phyloP scores from a whole-genome alignment of 2,888 invertebrate species.

The Xiphydria camelus region DNA sequence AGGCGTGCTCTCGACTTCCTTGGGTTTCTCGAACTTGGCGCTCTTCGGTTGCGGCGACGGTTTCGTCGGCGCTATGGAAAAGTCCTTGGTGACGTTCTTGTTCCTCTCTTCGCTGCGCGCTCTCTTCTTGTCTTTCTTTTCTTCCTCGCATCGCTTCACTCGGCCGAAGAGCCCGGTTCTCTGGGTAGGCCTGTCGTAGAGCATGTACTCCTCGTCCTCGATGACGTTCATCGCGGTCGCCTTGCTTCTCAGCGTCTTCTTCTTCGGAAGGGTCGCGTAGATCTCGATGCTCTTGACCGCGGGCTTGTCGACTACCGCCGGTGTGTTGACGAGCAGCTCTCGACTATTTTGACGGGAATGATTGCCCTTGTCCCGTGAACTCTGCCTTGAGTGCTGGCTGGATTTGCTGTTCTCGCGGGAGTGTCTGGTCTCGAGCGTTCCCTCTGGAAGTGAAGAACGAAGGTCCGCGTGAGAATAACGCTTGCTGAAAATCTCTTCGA shows the following conservation, averaged over 20 bases:
- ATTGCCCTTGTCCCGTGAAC: conserved; percentile 68
- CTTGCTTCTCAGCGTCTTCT: conserved; percentile 71
- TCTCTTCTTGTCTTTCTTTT: conserved; percentile 73
- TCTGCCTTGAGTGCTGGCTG: conserved; percentile 74
- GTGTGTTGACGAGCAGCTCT: conserved; percentile 58
- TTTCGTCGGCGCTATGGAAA: conserved; percentile 65
- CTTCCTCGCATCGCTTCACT: conserved; percentile 69
- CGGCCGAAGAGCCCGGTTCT: conserved; percentile 70
- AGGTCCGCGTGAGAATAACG: conserved; percentile 4
- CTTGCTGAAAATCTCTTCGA: conserved; percentile 4
- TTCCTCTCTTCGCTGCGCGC: conserved; percentile 86
- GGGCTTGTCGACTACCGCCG: conserved; percentile 53
- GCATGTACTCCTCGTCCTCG: conserved; percentile 72
- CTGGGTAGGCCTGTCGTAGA: conserved; percentile 71
- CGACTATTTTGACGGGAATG: conserved; percentile 69
- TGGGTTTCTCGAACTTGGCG: conserved; percentile 61
- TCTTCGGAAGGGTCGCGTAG: conserved; percentile 88
- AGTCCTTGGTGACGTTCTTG: conserved; percentile 71
- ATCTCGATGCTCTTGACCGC: conserved; percentile 77
- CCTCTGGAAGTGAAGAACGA: conserved; percentile 42
- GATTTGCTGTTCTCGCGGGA: conserved; percentile 78
- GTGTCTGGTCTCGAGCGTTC: conserved; percentile 66
- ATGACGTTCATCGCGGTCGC: conserved; percentile 67
- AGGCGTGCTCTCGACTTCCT: conserved; percentile 64
- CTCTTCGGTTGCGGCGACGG: conserved; percentile 43